Percentiles rank a stretch among this genome's conserved stretches.
phyloP scores from a whole-genome alignment of 2,113 vertebrate species.

The Vanacampus margaritifer region DNA sequence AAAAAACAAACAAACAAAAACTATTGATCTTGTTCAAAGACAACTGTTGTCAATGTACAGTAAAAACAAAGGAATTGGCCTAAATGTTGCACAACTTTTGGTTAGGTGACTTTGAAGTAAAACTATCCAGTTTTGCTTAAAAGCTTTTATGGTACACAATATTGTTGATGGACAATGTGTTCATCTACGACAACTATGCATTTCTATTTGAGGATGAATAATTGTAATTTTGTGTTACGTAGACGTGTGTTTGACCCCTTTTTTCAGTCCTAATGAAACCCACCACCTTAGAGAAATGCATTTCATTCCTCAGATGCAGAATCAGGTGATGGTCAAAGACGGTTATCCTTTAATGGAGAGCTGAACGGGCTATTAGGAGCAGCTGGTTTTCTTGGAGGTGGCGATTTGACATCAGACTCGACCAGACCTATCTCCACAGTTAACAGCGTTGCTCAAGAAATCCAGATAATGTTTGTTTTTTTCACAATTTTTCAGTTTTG shows the following conservation, averaged over 20 bases:
- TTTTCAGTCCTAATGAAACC: neutral
- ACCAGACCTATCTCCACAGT: slow-evolving; percentile 73
- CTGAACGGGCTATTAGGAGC: slow-evolving; percentile 88
- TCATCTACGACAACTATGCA: neutral
- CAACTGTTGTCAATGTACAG: too few species aligned
- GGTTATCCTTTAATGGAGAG: slow-evolving; percentile 85
- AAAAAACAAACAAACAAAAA: too few species aligned
- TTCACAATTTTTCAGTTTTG: neutral
- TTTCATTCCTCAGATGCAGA: slow-evolving; percentile 68
- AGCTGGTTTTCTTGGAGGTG: slow-evolving; percentile 75
- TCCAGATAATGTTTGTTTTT: slow-evolving; percentile 86
- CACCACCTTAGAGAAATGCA: neutral
- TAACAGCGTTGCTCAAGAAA: slow-evolving; percentile 77
- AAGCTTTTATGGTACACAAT: neutral
- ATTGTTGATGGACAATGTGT: neutral
- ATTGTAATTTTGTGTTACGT: neutral
- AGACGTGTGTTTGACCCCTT: neutral
- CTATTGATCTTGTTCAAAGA: too few species aligned
- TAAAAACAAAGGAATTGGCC: too few species aligned
- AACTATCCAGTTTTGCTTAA: too few species aligned
- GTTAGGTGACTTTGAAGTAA: neutral
- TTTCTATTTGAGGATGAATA: neutral
- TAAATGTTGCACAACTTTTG: neutral
- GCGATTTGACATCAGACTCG: slow-evolving; percentile 74
- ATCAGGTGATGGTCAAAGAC: slow-evolving; percentile 74